phyloP scores from a whole-genome alignment of 2,113 vertebrate species.

The Aptenodytes patagonicus region DNA sequence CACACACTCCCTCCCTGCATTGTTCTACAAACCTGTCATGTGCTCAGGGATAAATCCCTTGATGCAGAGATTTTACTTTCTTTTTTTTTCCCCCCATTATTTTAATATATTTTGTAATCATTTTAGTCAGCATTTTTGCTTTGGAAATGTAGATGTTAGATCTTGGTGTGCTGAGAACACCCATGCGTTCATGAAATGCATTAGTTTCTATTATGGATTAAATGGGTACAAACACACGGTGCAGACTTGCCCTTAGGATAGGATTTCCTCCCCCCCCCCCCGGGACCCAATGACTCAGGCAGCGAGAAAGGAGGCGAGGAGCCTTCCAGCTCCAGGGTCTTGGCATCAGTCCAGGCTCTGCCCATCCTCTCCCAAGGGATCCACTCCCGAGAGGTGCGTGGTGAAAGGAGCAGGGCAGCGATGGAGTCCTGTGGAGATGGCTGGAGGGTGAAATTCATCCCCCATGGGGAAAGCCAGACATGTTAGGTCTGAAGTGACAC shows the following conservation, averaged over 20 bases:
- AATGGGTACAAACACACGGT: neutral
- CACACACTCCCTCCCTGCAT: neutral
- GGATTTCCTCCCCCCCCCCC: neutral
- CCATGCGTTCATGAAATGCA: neutral
- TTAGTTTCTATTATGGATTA: neutral
- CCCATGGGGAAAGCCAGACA: neutral
- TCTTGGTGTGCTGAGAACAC: neutral
- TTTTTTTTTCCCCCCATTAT: neutral
- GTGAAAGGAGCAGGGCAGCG: neutral
- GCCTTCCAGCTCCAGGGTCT: neutral
- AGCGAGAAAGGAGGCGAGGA: neutral
- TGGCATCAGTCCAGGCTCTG: neutral
- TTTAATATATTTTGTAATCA: neutral
- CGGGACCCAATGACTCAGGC: neutral
- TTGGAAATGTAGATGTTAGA: neutral
- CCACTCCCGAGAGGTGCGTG: neutral
- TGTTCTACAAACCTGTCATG: slow-evolving; percentile 16
- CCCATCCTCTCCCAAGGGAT: neutral
- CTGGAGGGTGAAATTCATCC: neutral
- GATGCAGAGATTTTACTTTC: neutral
- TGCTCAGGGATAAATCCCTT: neutral
- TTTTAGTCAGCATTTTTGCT: neutral
- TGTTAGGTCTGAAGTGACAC: neutral
- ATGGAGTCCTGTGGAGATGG: neutral
- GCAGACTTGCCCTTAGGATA: neutral